phyloP scores from a whole-genome alignment of 2,888 invertebrate genomes.

The Rotaria sp. region DNA sequence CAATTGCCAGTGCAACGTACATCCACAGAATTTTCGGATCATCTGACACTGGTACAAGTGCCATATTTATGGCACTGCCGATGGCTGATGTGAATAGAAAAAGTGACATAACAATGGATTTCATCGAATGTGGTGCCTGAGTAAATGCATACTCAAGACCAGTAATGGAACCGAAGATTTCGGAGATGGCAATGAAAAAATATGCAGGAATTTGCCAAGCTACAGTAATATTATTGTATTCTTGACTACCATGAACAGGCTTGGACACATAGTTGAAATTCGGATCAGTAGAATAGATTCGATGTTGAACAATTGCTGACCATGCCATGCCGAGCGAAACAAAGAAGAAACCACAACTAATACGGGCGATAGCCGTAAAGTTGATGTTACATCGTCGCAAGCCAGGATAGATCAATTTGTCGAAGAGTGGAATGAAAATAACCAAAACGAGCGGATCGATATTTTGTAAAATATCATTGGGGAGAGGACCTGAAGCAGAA shows the following conservation, averaged over 20 bases:
- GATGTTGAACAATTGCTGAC: slow-evolving; percentile 42
- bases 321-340: slow-evolving; percentile 43
- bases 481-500: too few species aligned
- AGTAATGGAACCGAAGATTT: slow-evolving; percentile 90
- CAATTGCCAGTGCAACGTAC: background rate
- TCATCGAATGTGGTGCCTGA: slow-evolving; percentile 83
- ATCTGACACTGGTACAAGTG: background rate
- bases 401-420: slow-evolving; percentile 45
- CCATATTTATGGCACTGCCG: background rate
- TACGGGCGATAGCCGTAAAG: slow-evolving; percentile 39
- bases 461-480: too few species aligned
- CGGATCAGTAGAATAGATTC: background rate
- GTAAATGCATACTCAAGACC: slow-evolving; percentile 91
- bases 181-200: slow-evolving; percentile 79
- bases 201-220: slow-evolving; percentile 84
- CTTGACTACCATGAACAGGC: background rate
- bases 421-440: too few species aligned
- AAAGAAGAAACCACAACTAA: slow-evolving; percentile 43
- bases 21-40: background rate
- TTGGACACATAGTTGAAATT: background rate
- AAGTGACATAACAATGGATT: slow-evolving; percentile 80
- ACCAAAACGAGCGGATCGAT: too few species aligned
- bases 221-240: slow-evolving; percentile 67
- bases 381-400: slow-evolving; percentile 42
- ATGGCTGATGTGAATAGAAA: slow-evolving; percentile 8